A percentile compares a stretch with the other conserved stretches of the same genome.
phyloP scores from a whole-genome alignment of 35 echinoderm and acorn worm species.

The Diadema setosum region DNA sequence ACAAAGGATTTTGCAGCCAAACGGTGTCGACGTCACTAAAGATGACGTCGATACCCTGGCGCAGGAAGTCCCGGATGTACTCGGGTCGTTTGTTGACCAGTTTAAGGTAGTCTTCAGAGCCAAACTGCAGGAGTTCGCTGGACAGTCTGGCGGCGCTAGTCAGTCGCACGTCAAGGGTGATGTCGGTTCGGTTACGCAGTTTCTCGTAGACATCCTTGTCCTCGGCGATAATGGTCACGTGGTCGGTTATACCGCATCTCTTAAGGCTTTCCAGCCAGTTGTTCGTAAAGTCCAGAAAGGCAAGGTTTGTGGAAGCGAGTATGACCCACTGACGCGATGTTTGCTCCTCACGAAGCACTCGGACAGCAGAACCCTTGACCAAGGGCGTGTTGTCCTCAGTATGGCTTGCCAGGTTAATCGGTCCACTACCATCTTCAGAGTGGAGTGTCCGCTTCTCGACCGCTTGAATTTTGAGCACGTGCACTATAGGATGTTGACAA shows the following conservation, averaged over 20 bases:
- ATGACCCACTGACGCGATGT: neutral
- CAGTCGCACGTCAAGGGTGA: constrained; percentile 8
- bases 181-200: constrained; percentile 26
- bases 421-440: too few relatives aligned
- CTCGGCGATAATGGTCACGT: constrained; percentile 59
- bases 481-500: too few relatives aligned
- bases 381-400: too few relatives aligned
- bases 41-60: constrained; percentile 45
- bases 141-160: neutral
- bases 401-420: too few relatives aligned
- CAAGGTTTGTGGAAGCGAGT: constrained; percentile 59
- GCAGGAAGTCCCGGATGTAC: constrained; percentile 44
- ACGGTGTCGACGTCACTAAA: constrained; percentile 81
- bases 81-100: constrained; percentile 72
- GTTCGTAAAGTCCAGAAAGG: constrained; percentile 71
- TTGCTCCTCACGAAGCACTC: too few relatives aligned
- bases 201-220: constrained; percentile 21
- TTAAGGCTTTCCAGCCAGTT: constrained; percentile 80
- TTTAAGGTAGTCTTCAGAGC: constrained; percentile 47
- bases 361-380: too few relatives aligned
- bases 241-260: constrained; percentile 2
- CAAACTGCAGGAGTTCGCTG: neutral
- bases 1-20: constrained; percentile 78
- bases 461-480: too few relatives aligned
- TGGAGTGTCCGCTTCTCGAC: too few relatives aligned